phyloP scores from a whole-genome alignment of 2,888 invertebrate genomes.

The Coremacera marginata region DNA sequence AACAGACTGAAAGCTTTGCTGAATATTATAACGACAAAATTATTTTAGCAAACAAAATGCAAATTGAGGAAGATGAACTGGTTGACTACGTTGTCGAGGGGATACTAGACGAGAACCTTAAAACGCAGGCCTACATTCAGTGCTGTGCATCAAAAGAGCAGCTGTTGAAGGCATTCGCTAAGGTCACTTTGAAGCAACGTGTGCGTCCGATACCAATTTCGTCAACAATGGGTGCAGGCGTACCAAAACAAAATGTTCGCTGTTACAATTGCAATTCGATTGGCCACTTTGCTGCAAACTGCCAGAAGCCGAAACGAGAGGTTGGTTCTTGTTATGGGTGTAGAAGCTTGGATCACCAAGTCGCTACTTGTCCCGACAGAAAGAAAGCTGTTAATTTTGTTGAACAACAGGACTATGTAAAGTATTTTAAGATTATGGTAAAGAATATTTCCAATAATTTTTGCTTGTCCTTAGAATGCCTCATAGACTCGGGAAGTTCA shows the following conservation, averaged over 20 bases:
- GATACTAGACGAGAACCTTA: slow-evolving; percentile 31
- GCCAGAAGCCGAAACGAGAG: background rate
- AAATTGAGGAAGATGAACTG: too few relatives aligned
- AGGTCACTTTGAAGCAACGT: background rate
- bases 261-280: background rate
- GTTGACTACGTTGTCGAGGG: too few relatives aligned
- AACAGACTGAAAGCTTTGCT: background rate
- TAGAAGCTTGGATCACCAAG: background rate
- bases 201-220: background rate
- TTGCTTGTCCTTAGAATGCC: slow-evolving; percentile 42
- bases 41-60: too few relatives aligned
- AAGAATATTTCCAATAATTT: slow-evolving; percentile 7
- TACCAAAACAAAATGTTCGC: background rate
- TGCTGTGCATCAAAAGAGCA: slow-evolving; percentile 11
- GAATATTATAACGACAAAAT: slow-evolving; percentile 22
- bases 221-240: too few relatives aligned
- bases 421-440: background rate
- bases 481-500: slow-evolving; percentile 47
- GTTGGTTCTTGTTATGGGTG: background rate
- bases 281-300: background rate
- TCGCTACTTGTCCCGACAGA: background rate
- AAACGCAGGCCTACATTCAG: slow-evolving; percentile 29
- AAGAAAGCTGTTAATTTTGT: background rate
- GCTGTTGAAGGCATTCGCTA: slow-evolving; percentile 9
- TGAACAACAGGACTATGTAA: background rate